A percentile compares a stretch with the other conserved stretches of the same genome.
These are phyloP conservation scores for Eucidaris tribuloides DNA, from an alignment of 35 echinoderm and acorn worm species.

Conservation along the genomic window DNA sequence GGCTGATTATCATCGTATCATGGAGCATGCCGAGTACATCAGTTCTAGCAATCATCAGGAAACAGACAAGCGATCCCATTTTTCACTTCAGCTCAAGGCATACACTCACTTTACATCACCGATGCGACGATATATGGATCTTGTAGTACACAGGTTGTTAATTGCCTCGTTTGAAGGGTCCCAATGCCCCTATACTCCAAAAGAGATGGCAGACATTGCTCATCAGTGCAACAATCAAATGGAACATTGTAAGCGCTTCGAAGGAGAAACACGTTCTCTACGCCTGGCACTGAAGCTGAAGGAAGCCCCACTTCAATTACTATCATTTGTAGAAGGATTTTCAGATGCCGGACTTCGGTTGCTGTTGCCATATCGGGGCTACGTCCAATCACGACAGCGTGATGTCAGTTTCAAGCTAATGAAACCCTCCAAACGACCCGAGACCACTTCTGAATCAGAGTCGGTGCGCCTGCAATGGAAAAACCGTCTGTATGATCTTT, in stretches of 20 bases:
- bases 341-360: constrained; percentile 42
- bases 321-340: constrained; percentile 43
- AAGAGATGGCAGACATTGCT: constrained; percentile 59
- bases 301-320: constrained; percentile 31
- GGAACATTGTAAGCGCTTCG: constrained; percentile 58
- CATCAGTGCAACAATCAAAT: constrained; percentile 76
- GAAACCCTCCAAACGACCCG: constrained; percentile 56
- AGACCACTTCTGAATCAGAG: constrained; percentile 13
- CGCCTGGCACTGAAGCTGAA: constrained; percentile 51
- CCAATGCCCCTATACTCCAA: constrained; percentile 39
- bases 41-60: constrained; percentile 39
- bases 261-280: constrained; percentile 21
- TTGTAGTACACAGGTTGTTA: constrained; percentile 89
- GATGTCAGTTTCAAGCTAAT: constrained; percentile 32
- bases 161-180: constrained; percentile 4
- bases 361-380: constrained; percentile 46
- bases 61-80: constrained; percentile 28
- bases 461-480: constrained; percentile 57
- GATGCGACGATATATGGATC: constrained; percentile 80
- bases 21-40: constrained; percentile 57
- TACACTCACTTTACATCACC: constrained; percentile 97
- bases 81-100: constrained; percentile 51
- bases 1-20: constrained; percentile 46
- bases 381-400: constrained; percentile 1
- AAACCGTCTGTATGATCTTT: constrained; percentile 58